phyloP scores from a whole-genome alignment of 2,113 vertebrate genomes.

The Epinephelus moara region DNA sequence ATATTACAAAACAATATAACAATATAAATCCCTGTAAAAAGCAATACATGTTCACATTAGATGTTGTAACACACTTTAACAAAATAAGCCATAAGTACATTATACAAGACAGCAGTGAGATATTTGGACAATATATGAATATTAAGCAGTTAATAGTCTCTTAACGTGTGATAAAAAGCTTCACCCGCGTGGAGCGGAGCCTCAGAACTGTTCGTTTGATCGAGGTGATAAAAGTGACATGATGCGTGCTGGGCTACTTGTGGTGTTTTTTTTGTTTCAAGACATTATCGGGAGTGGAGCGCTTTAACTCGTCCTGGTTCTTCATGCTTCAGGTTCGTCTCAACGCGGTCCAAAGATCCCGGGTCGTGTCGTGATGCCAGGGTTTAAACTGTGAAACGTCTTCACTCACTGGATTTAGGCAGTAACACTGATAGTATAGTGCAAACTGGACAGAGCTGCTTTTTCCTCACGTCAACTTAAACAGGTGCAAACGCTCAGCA shows the following conservation, averaged over 20 bases:
- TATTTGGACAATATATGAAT: conserved; percentile 69
- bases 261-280: conserved; percentile 36
- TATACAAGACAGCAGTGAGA: conserved; percentile 77
- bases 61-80: conserved; percentile 80
- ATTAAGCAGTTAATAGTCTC: conserved; percentile 72
- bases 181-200: conserved; percentile 34
- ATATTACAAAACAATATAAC: conserved; percentile 84
- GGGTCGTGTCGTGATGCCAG: conserved; percentile 70
- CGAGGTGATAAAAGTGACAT: conserved; percentile 64
- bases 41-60: conserved; percentile 86
- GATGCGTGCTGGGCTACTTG: conserved; percentile 69
- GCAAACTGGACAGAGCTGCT: conserved; percentile 96
- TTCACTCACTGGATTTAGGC: conserved; percentile 89
- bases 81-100: conserved; percentile 80
- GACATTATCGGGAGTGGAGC: conserved; percentile 42
- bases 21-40: conserved; percentile 85
- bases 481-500: conserved; percentile 98
- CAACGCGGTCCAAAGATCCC: conserved; percentile 46
- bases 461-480: conserved; percentile 91
- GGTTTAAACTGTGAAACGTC: conserved; percentile 80
- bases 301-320: conserved; percentile 46
- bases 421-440: conserved; percentile 99
- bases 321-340: conserved; percentile 60
- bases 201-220: conserved; percentile 55
- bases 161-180: conserved; percentile 55